Evolutionary conservation across 2,797 vertebrate species (phyloP), one percentile per base, ranked within the genome.

Genomic region (Sebastiscus albofasciatus): DNA sequence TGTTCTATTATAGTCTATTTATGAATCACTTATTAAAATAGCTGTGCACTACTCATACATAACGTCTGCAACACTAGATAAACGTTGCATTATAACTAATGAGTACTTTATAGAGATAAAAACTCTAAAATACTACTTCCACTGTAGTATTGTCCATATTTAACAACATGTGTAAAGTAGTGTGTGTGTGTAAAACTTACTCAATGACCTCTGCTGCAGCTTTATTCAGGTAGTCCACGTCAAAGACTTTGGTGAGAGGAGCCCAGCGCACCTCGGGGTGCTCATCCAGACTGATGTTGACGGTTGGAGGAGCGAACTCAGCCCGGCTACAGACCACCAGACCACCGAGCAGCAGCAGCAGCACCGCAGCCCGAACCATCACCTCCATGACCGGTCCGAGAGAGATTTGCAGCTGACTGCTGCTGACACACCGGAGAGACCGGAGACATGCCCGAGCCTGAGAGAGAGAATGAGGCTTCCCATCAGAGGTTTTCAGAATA

Each of bases 221-320:
- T 90, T 89, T 89, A 1, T 78, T 84, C 33, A 96, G 80, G 72
- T 81, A 95, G 2, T 92, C 81, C 1, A 61, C 4, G 82, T 94
- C 90, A 42, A 92, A 96, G 0, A 87, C 82, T n/a, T 87, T 46
- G 0, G 76, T 8, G 0, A 96, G 83, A 1, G 94, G 90, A 3
- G 20, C 49, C 96, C 96, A 96, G 13, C 95, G 83, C 72, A 84
- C 34, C 7, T 86, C 85, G 0, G 95, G 90, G 0, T 82, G 77
- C 0, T 78, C 88, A 20, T 96, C 94, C 92, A 96, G 87, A 64
- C 85, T 95, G 74, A 96, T 87, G 10, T 92, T 94, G 1, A 96
- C 58, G 1, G 90, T 75, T 0, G 94, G 94, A 0, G 95, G 93
- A 1, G 85, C 46, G 6, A 93, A 26, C 54, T 87, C 76, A 1